Evolutionary conservation across 30 jellyfish, hydroid and myxozoan genomes (phyloP).

Genomic region (Catostylus mosaicus): DNA sequence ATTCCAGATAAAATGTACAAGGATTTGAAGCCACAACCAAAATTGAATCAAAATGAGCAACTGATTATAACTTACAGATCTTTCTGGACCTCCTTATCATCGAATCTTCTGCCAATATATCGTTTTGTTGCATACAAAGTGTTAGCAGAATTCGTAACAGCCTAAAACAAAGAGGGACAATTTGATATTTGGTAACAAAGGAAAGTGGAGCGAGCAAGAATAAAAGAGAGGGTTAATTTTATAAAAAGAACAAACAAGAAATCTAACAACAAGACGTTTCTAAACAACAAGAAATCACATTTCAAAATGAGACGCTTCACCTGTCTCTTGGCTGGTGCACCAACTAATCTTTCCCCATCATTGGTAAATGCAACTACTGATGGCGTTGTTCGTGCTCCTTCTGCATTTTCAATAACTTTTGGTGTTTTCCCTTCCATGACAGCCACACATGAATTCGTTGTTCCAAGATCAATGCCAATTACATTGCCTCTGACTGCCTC

Average conservation of each 20-base stretch:
- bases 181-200: not conserved
- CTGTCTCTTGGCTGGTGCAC: slow-evolving; percentile 99
- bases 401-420: slow-evolving; percentile 92
- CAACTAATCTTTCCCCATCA: slow-evolving; percentile 96
- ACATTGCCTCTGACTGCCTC: slow-evolving; percentile 90
- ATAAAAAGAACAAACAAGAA: not conserved
- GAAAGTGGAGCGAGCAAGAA: too few species aligned
- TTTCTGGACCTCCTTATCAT: slow-evolving; percentile 94
- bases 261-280: not conserved
- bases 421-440: slow-evolving; percentile 98
- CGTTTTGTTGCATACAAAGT: slow-evolving; percentile 94
- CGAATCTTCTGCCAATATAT: slow-evolving; percentile 92
- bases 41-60: not conserved
- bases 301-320: slow-evolving; percentile 23
- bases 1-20: too few species aligned
- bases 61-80: slow-evolving; percentile 80
- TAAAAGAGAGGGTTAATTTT: not conserved
- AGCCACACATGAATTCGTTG: slow-evolving; percentile 98
- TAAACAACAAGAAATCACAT: not conserved
- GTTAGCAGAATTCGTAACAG: slow-evolving; percentile 92
- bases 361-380: slow-evolving; percentile 92
- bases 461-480: slow-evolving; percentile 98
- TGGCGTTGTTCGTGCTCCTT: slow-evolving; percentile 98
- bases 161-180: slow-evolving; percentile 48
- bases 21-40: not conserved